These are phyloP conservation scores for Pipistrellus nathusii DNA, from an alignment of 2,797 vertebrate genomes.

Conservation along the genomic window DNA sequence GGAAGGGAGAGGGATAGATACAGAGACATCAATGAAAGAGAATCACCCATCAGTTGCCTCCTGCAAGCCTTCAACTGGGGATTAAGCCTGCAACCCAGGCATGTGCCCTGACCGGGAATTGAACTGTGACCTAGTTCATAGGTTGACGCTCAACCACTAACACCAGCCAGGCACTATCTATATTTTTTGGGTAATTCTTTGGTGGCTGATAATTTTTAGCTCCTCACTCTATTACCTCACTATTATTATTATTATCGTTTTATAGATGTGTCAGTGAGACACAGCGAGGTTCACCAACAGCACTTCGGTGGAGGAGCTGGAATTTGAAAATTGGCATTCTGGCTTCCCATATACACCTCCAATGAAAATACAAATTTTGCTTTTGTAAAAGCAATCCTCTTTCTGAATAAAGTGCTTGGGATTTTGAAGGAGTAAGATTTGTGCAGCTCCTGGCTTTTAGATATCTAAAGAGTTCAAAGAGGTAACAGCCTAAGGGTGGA, in stretches of 20 bases:
- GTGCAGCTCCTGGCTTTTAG: neutral
- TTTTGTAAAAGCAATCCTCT: neutral
- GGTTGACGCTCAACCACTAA: too few species aligned
- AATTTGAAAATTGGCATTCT: neutral
- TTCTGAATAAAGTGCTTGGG: neutral
- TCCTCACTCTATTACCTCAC: neutral
- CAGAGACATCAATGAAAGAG: too few species aligned
- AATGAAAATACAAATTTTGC: neutral
- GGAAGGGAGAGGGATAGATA: too few species aligned
- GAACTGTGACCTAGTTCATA: too few species aligned
- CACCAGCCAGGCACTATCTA: neutral
- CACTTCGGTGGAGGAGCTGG: neutral
- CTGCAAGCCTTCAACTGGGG: too few species aligned
- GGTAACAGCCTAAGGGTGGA: too few species aligned
- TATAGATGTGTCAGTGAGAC: neutral
- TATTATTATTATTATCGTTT: neutral
- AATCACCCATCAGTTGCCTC: too few species aligned
- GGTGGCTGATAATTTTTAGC: neutral
- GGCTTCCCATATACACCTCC: neutral
- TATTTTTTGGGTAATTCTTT: neutral
- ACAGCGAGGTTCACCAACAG: neutral
- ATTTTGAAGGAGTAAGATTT: neutral
- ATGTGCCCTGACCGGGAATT: too few species aligned
- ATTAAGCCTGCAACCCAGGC: too few species aligned
- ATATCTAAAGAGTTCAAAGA: neutral